A percentile compares a stretch with the other conserved stretches of the same genome.
Conservation (phyloP, 2,113 vertebrate species). For the Hepsetus odoe region DNA sequence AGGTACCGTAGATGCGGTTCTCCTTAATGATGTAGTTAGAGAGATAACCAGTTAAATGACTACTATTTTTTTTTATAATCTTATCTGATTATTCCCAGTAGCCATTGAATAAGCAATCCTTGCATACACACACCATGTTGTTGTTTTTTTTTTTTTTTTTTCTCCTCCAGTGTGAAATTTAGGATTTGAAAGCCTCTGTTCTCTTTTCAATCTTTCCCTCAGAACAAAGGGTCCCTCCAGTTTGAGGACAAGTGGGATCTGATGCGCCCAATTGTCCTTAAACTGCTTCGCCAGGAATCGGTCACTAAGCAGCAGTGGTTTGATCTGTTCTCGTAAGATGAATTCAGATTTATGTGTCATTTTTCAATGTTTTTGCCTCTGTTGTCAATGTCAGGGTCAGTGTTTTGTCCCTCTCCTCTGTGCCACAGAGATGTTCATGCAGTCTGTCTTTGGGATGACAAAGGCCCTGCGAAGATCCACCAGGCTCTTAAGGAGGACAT, state of each 20-base stretch:
- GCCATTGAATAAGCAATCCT: not conserved
- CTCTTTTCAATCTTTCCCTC: conserved; percentile 8
- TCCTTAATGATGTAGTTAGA: not conserved
- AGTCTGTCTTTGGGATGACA: conserved; percentile 98
- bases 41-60: not conserved
- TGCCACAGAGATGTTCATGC: conserved; percentile 92
- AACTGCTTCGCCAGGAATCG: conserved; percentile 96
- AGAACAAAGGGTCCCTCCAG: conserved; percentile 99
- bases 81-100: not conserved
- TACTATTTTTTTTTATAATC: no score
- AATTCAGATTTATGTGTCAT: not conserved
- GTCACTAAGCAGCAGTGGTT: conserved; percentile 99
- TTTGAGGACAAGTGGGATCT: conserved; percentile 99
- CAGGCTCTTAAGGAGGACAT: conserved; percentile 99
- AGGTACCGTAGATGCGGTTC: not conserved
- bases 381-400: not conserved
- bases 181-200: not conserved
- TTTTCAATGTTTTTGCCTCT: not conserved
- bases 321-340: conserved; percentile 96
- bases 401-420: conserved; percentile 9
- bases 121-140: not conserved
- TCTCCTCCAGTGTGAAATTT: not conserved
- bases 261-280: conserved; percentile 97
- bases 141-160: not conserved
- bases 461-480: conserved; percentile 98